Conservation (phyloP, 2,797 vertebrate species). For the Melanotaenia pygmaea region DNA sequence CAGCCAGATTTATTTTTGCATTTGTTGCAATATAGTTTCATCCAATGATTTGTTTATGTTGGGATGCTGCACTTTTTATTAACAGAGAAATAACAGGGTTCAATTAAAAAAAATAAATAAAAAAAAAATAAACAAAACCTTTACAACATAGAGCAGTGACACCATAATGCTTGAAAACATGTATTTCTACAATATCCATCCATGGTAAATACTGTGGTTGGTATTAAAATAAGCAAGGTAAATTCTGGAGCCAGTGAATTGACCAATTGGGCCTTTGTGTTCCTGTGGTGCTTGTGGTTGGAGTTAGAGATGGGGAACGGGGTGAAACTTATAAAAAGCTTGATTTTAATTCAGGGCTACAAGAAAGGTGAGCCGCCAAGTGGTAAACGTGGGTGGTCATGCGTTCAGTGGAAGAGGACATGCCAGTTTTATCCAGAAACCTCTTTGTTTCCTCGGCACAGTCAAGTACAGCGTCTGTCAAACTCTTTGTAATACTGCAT, state of each 20-base stretch:
- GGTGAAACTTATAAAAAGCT: not conserved
- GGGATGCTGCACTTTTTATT: not conserved
- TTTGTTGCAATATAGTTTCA: not conserved
- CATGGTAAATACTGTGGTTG: conserved; percentile 7
- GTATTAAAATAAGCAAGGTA: conserved; percentile 2
- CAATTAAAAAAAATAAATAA: not conserved
- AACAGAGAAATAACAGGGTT: not conserved
- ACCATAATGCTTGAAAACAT: not conserved
- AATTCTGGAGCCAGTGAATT: not conserved
- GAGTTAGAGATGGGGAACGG: not conserved
- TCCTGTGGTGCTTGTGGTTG: not conserved
- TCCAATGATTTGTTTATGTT: not conserved
- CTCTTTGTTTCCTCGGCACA: conserved; percentile 49
- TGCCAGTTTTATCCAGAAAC: conserved; percentile 45
- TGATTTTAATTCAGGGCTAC: conserved; percentile 2
- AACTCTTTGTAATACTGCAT: conserved; percentile 53
- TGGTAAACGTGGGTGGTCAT: conserved; percentile 44
- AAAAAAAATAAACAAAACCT: too few relatives aligned
- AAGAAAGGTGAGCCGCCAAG: conserved; percentile 16
- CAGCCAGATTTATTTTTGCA: not conserved
- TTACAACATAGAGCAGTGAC: not conserved
- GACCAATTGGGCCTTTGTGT: not conserved
- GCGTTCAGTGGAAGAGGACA: conserved; percentile 17
- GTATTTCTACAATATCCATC: not conserved
- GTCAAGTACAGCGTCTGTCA: conserved; percentile 47